Conservation (phyloP, 2,113 vertebrate genomes). For the Sphaerodactylus townsendi region DNA sequence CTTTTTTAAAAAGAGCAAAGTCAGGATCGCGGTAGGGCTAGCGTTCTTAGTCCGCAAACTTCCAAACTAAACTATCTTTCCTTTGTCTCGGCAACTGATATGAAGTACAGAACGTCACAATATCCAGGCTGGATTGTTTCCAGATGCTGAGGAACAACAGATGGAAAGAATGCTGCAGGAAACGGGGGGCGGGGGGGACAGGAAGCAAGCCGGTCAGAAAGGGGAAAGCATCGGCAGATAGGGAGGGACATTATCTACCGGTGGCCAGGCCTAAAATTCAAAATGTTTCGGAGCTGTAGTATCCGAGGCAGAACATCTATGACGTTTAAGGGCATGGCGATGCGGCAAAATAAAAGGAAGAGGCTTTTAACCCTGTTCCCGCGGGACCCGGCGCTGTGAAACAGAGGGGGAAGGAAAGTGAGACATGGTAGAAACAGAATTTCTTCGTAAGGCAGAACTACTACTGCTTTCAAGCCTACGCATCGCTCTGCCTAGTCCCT, state of each 20-base stretch:
- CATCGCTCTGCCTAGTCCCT: neutral
- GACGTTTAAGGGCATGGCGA: neutral
- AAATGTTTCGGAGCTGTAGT: neutral
- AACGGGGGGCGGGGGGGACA: neutral
- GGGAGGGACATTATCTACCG: neutral
- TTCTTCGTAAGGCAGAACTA: neutral
- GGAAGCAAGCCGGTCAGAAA: neutral
- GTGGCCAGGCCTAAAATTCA: neutral
- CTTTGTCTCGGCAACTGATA: neutral
- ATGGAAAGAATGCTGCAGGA: neutral
- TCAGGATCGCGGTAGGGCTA: neutral
- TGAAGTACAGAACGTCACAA: neutral
- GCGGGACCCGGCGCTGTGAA: neutral
- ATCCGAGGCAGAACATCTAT: neutral
- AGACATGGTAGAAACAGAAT: neutral
- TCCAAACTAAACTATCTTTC: neutral
- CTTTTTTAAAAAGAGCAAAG: neutral
- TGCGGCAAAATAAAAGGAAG: neutral
- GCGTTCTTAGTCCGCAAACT: neutral
- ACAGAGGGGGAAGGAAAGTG: too few species aligned
- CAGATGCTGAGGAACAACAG: neutral
- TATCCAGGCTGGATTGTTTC: neutral
- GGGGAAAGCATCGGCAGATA: neutral
- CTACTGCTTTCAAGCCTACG: neutral
- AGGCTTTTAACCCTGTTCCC: neutral